Conservation (phyloP, 2,113 vertebrate genomes). For the Aspiorhynchus laticeps region DNA sequence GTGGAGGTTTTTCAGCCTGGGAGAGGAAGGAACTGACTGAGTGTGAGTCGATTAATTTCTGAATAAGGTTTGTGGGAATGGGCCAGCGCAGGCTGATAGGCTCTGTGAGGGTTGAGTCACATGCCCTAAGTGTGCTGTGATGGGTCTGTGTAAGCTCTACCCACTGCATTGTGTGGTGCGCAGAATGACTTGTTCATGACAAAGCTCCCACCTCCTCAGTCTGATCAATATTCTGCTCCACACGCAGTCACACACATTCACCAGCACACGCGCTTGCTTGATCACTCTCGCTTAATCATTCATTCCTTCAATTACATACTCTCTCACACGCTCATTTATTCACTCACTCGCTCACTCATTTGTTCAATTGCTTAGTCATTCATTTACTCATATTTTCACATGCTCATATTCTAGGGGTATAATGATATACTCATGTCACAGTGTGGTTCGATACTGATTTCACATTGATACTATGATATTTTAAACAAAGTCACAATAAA, state of each 20-base stretch:
- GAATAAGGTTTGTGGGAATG: background rate
- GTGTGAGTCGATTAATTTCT: background rate
- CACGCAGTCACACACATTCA: slow-evolving; percentile 11
- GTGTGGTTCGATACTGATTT: background rate
- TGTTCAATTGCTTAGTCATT: slow-evolving; percentile 3
- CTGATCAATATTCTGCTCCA: slow-evolving; percentile 36
- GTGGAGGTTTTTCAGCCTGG: slow-evolving; percentile 9
- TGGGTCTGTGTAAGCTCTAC: background rate
- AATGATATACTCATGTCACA: background rate
- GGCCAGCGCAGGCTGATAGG: background rate
- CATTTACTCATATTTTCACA: background rate
- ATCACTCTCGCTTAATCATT: background rate
- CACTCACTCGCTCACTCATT: background rate
- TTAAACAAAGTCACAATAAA: background rate
- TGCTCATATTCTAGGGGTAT: background rate
- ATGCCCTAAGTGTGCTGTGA: background rate
- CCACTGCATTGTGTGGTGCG: slow-evolving; percentile 32
- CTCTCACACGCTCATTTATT: background rate
- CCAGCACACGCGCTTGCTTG: slow-evolving; percentile 5
- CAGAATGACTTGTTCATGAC: slow-evolving; percentile 24
- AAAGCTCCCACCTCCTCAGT: background rate
- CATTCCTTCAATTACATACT: background rate
- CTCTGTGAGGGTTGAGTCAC: slow-evolving; percentile 27
- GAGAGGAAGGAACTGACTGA: slow-evolving; percentile 10
- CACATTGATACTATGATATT: background rate